phyloP scores from a whole-genome alignment of 2,888 invertebrate species.

The Ormyrus nitidulus region DNA sequence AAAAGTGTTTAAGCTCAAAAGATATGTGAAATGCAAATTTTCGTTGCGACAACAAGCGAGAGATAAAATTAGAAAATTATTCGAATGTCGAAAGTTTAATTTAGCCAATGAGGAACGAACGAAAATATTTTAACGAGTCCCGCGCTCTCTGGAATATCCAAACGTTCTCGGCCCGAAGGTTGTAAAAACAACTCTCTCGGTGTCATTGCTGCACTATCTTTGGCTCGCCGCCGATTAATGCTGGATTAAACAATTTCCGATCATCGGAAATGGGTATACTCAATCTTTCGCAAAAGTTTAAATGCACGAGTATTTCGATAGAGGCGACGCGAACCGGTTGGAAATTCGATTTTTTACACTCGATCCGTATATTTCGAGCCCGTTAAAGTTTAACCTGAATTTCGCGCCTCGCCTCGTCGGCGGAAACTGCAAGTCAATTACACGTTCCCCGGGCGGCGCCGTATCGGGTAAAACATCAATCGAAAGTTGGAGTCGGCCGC shows the following conservation, averaged over 20 bases:
- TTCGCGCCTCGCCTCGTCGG: background rate
- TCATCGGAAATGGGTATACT: too few species aligned
- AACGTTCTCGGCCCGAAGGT: slow-evolving; percentile 13
- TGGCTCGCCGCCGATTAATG: background rate
- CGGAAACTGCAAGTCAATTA: slow-evolving; percentile 25
- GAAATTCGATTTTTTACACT: background rate
- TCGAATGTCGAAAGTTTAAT: background rate
- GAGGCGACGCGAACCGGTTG: too few species aligned
- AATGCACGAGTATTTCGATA: too few species aligned
- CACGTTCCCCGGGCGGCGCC: background rate
- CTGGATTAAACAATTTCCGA: background rate
- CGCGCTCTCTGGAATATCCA: slow-evolving; percentile 27
- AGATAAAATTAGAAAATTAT: too few species aligned
- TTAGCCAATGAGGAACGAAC: slow-evolving; percentile 12
- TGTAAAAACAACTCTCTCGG: slow-evolving; percentile 10
- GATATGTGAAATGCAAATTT: too few species aligned
- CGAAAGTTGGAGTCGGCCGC: background rate
- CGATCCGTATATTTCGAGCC: background rate
- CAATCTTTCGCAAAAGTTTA: too few species aligned
- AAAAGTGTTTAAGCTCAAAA: too few species aligned
- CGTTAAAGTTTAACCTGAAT: background rate
- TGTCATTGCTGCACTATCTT: slow-evolving; percentile 18
- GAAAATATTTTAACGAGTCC: slow-evolving; percentile 5
- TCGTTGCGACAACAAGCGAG: too few species aligned
- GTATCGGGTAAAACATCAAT: background rate